Evolutionary conservation across 2,888 invertebrate species (phyloP).

Genomic region (Cataglyphis livida): DNA sequence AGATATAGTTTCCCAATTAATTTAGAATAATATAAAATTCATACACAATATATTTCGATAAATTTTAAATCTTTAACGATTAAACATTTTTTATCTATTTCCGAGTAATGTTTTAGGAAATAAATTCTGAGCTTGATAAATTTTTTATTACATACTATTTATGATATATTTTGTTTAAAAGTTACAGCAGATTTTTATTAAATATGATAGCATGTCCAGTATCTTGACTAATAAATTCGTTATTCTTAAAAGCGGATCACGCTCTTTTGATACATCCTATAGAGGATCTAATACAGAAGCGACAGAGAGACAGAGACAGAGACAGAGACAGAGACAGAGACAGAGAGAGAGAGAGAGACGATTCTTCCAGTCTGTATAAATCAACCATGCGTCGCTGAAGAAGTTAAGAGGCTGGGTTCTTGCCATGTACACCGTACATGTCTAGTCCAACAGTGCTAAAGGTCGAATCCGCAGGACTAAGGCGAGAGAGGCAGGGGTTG

Average conservation of each 20-base stretch:
- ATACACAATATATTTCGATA: neutral
- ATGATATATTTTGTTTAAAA: neutral
- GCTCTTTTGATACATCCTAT: conserved; percentile 29
- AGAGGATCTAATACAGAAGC: conserved; percentile 8
- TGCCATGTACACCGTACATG: conserved; percentile 52
- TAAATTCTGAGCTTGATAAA: neutral
- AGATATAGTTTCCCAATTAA: neutral
- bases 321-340: neutral
- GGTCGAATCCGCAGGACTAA: conserved; percentile 71
- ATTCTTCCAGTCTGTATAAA: conserved; percentile 73
- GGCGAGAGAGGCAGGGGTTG: conserved; percentile 40
- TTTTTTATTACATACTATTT: neutral
- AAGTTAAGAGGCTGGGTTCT: conserved; percentile 76
- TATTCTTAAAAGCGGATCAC: neutral
- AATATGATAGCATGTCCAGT: neutral
- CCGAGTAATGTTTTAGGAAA: neutral
- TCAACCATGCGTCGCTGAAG: conserved; percentile 80
- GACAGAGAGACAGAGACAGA: too few relatives aligned
- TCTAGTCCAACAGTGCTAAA: conserved; percentile 73
- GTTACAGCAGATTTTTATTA: neutral
- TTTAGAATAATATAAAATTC: neutral
- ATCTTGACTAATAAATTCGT: neutral
- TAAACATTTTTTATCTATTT: neutral
- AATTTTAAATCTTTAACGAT: neutral
- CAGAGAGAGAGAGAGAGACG: conserved; percentile 23